Evolutionary conservation across 2,113 vertebrate species (phyloP), one percentile per base, ranked within the genome.

Genomic region (Crypturellus undulatus): DNA sequence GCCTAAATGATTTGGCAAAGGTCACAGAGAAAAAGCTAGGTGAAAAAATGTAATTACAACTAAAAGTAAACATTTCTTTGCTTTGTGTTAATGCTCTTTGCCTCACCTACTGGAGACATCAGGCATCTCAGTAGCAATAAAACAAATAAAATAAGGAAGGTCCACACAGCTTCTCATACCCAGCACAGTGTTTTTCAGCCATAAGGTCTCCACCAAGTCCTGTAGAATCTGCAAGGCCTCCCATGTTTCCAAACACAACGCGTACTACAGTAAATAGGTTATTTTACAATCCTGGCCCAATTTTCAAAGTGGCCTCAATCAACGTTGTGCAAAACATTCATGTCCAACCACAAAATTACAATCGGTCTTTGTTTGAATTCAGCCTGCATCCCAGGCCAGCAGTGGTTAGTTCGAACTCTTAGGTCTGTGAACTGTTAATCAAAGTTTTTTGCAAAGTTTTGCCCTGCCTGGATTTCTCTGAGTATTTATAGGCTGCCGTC

Each of bases 271-370:
- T 87, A 93, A 96, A 96, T 93, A 94, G 77, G 93, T 96, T 95
- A 87, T 96, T 96, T 96, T 96, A 97, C 95, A 90, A 52, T 80
- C 45, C 83, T 95, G 94, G 94, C 92, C 93, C 88, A 22, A 73
- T 93, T 96, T 96, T 96, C 95, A 96, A 96, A 94, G 95, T 81
- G 83, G 93, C 94, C 95, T 96, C 95, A 95, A 90, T 90, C 93
- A 96, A 63, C 72, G 73, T 93, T 94, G 94, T 95, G 92, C 92
- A 97, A 95, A 97, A 93, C 90, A 93, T 94, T 93, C 85, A 70
- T 89, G 94, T 95, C 86, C 90, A 89, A 94, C 96, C 92, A 94
- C 96, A 96, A 92, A 96, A 96, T 92, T 95, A 96, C 88, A 94
- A 96, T 96, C 86, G 42, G 92, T 20, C 92, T 94, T 96, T 93